Evolutionary conservation across 2,113 vertebrate genomes (phyloP), one percentile per base, ranked within the genome.

Genomic region (Puffinus mauretanicus): DNA sequence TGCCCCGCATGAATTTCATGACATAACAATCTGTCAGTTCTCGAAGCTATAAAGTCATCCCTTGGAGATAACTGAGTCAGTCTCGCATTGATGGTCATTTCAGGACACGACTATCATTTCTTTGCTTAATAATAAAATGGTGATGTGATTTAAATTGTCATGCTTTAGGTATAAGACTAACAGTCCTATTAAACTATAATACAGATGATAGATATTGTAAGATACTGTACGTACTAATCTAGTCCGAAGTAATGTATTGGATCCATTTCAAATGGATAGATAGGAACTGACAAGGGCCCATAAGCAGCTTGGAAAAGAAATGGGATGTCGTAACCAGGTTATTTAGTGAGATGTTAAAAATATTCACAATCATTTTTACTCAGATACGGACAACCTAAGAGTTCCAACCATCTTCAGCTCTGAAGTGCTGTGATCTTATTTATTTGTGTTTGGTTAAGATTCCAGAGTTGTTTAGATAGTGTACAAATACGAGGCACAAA

Each of bases 1-100:
- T 86, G 75, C 66, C 73, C 58, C 94, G 52, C 55, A 64, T 94
- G 87, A 83, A 67, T 88, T 94, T 93, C 76, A 72, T 80, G 78
- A 58, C 46, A 73, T 82, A 90, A 75, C 61, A 65, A 66, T 91
- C 22, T 32, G 58, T 93, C 93, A 93, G 30, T 91, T 96, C 91
- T 89, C 8, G 0, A 89, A 95, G 69, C 66, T 96, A 32, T 70
- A 80, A 95, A 96, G 55, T 76, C 62, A 91, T 82, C 44, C 34
- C 80, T 57, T 62, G 47, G 83, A 69, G 47, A 32, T 80, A 91
- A 95, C 46, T 65, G 73, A 42, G 77, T 82, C 54, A 65, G 27
- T 42, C 73, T 93, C 62, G 82, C 62, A 75, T 5, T 87, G 57
- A 58, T 76, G 81, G 40, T 51, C 60, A 69, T 78, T 92, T 84